Evolutionary conservation across 2,797 vertebrate species (phyloP).

Genomic region (Phyllotis vaccarum): DNA sequence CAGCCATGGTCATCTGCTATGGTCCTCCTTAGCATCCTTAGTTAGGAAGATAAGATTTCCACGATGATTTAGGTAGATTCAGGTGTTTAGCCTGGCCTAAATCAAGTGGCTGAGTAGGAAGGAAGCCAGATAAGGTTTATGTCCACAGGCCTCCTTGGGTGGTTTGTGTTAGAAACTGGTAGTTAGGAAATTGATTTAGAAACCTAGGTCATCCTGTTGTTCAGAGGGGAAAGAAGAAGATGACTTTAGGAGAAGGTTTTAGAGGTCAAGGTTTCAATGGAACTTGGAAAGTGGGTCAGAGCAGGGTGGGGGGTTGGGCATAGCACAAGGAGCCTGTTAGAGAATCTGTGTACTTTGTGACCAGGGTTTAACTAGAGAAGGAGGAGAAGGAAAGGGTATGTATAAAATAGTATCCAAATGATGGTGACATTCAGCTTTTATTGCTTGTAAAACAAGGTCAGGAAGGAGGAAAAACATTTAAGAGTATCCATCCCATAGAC

Average conservation of each 20-base stretch:
- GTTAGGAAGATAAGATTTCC: background rate
- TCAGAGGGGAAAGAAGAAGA: background rate
- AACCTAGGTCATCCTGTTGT: background rate
- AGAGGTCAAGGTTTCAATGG: background rate
- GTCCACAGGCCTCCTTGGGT: background rate
- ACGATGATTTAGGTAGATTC: rapidly evolving
- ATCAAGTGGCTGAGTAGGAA: background rate
- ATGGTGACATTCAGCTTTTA: background rate
- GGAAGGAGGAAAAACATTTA: background rate
- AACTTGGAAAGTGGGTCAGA: background rate
- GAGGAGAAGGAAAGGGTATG: background rate
- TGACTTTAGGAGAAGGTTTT: background rate
- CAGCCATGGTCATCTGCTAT: background rate
- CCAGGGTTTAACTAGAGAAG: background rate
- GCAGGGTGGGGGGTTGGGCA: background rate
- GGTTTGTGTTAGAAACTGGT: background rate
- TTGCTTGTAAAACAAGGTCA: slow-evolving; percentile 6
- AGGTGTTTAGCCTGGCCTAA: background rate
- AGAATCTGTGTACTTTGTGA: background rate
- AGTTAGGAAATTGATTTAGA: slow-evolving; percentile 4
- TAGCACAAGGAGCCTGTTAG: background rate
- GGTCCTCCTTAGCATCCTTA: background rate
- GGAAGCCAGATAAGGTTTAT: background rate
- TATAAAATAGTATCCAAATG: background rate
- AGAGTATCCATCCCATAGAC: background rate